Conservation (phyloP, 2,888 invertebrate species). For the Hedychridium roseum region DNA sequence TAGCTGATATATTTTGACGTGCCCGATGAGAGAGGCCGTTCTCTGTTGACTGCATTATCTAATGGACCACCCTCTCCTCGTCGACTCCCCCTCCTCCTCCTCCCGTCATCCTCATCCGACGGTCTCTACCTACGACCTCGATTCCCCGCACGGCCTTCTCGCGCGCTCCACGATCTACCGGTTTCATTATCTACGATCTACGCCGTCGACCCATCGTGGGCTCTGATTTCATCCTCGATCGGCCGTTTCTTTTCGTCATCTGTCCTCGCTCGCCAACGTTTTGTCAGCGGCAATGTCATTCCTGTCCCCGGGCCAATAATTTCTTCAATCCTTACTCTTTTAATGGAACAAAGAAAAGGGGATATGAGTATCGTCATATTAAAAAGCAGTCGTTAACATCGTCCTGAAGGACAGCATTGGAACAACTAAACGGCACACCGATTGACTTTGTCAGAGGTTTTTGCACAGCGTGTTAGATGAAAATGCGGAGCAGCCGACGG, state of each 20-base stretch:
- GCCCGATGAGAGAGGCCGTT: constrained; percentile 49
- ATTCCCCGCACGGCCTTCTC: constrained; percentile 60
- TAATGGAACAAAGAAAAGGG: background rate
- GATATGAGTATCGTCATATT: too few relatives aligned
- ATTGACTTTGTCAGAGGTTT: too few relatives aligned
- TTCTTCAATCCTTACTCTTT: background rate
- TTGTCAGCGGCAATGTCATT: constrained; percentile 12
- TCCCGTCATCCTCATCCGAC: constrained; percentile 5
- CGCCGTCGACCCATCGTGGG: constrained; percentile 15
- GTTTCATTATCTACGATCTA: constrained; percentile 21
- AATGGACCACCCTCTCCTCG: constrained; percentile 34
- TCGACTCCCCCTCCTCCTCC: constrained; percentile 21
- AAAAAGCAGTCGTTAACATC: too few relatives aligned
- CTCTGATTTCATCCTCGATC: constrained; percentile 36
- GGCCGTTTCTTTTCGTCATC: constrained; percentile 23
- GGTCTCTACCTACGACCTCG: constrained; percentile 12
- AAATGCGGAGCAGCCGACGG: background rate
- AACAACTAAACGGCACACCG: too few relatives aligned
- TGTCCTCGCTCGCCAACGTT: background rate
- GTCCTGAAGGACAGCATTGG: too few relatives aligned
- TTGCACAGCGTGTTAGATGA: too few relatives aligned
- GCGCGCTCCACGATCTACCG: constrained; percentile 6
- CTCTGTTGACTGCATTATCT: constrained; percentile 38
- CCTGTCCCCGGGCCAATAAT: background rate
- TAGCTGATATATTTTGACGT: constrained; percentile 63